phyloP scores from a whole-genome alignment of 2,797 vertebrate species.

The Pseudotriccus pelzelni region DNA sequence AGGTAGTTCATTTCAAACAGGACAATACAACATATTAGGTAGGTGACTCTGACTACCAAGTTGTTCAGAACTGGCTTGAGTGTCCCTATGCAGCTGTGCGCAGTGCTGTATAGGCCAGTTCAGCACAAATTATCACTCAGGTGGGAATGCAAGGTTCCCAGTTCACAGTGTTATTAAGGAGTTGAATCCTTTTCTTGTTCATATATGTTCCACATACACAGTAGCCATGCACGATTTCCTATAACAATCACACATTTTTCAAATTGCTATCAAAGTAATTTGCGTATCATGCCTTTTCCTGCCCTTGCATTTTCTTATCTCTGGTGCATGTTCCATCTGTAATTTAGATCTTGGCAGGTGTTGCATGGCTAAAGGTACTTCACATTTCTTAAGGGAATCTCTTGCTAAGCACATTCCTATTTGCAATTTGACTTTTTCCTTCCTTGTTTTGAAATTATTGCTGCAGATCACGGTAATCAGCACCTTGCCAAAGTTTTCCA shows the following conservation, averaged over 20 bases:
- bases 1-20: not conserved
- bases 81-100: not conserved
- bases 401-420: not conserved
- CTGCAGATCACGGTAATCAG: not conserved
- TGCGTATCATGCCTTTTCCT: not conserved
- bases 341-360: not conserved
- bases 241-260: not conserved
- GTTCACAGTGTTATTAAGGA: not conserved
- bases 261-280: not conserved
- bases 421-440: not conserved
- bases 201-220: not conserved
- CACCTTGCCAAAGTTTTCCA: not conserved
- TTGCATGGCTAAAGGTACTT: not conserved
- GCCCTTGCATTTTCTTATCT: not conserved
- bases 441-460: not conserved
- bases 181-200: not conserved
- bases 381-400: not conserved
- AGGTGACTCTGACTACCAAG: not conserved
- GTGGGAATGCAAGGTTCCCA: not conserved
- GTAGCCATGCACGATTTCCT: not conserved
- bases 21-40: not conserved
- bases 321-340: rapidly evolving
- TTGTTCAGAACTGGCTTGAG: not conserved
- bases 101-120: not conserved
- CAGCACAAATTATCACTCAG: not conserved